Base-by-base conservation (phyloP, 2,113 vertebrate species). In the Chionodraco myersi region DNA sequence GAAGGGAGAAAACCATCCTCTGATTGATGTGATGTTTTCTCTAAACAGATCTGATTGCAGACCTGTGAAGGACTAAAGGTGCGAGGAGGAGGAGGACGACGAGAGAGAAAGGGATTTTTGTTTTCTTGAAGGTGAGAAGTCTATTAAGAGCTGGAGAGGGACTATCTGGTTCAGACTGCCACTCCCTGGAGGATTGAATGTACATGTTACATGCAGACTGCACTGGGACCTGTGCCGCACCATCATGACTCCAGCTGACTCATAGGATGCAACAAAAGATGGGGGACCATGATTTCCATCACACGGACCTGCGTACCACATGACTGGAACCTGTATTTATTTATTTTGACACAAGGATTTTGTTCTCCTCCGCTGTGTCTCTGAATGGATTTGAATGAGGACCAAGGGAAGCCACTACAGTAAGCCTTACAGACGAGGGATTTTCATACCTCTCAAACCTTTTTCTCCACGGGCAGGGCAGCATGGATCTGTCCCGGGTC, bases 401-500 rank as follows among this genome's bases (percentile, higher is more conserved):
- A 75, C 47, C 15, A 13, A 58, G 53, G 79, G 47, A 65, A 62
- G 48, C 36, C n/a, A 18, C 26, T 23, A 3, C 53, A 45, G 4
- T 65, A 21, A 77, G 6, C 61, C 51, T 21, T 10, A 2, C 21
- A 26, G 44, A 10, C 1, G 1, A 53, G 49, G 58, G 26, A 16
- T 66, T 49, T 61, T 16, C 18, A 15, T 5, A 34, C 8, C 3
- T n/a, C 56, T 61, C 41, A 41, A 41, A 41, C 36, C 36, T 74
- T 34, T 23, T 11, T 12, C 47, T 6, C 10, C 6, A 2, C 49
- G 3, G 10, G 56, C 6, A 60, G 58, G 76, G 30, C 82, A 75
- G 51, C 66, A 94, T 94, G 93, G 89, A 85, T 72, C 66, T 36
- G 56, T 75, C 65, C 41, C 85, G 36, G 86, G 83, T 77, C 57